Conservation (phyloP, 2,888 invertebrate genomes). For the Serripes groenlandicus region DNA sequence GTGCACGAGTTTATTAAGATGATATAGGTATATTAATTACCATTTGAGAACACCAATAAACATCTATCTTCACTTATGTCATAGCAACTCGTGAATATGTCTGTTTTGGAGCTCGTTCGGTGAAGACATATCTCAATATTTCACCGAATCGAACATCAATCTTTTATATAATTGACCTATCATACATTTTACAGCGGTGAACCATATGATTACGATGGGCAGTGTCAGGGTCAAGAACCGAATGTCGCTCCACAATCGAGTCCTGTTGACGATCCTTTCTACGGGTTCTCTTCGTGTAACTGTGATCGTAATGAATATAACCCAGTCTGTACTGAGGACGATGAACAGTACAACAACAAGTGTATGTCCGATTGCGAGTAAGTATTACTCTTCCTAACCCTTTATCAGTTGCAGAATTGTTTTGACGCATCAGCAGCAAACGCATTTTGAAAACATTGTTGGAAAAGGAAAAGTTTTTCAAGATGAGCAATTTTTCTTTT, state of each 20-base stretch:
- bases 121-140: background rate
- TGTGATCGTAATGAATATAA: slow-evolving; percentile 30
- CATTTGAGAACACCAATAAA: too few relatives aligned
- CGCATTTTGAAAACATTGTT: background rate
- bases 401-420: background rate
- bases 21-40: too few relatives aligned
- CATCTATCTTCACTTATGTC: too few relatives aligned
- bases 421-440: background rate
- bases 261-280: background rate
- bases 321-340: slow-evolving; percentile 47
- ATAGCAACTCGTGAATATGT: too few relatives aligned
- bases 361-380: slow-evolving; percentile 53
- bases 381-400: slow-evolving; percentile 1
- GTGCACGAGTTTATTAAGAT: too few relatives aligned
- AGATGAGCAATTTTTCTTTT: too few relatives aligned
- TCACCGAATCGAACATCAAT: too few relatives aligned
- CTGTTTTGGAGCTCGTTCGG: background rate
- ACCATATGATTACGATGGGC: slow-evolving; percentile 49
- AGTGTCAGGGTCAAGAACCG: slow-evolving; percentile 52
- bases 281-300: background rate
- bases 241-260: slow-evolving; percentile 5
- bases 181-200: slow-evolving; percentile 52
- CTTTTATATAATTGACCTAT: too few relatives aligned
- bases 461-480: background rate
- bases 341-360: slow-evolving; percentile 23